A percentile compares a stretch with the other conserved stretches of the same genome.
phyloP scores from a whole-genome alignment of 2,797 vertebrate species.

The Mormyrus hasselquistii region DNA sequence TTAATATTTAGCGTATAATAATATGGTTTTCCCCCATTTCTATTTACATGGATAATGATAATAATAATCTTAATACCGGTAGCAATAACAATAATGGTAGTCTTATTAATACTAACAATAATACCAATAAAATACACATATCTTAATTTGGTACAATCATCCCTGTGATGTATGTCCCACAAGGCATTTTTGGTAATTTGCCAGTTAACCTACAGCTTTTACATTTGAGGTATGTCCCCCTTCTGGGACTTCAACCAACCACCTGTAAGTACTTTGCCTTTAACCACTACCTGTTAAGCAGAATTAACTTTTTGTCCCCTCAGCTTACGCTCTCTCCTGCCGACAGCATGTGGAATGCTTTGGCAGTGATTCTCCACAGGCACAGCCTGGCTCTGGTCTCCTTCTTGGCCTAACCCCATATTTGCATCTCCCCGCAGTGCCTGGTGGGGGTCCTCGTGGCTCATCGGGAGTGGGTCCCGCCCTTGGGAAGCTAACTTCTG shows the following conservation, averaged over 20 bases:
- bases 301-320: background rate
- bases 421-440: background rate
- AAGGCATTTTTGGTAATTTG: background rate
- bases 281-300: background rate
- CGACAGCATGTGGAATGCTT: background rate
- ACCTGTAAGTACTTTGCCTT: background rate
- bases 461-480: constrained; percentile 49
- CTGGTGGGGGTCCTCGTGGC: background rate
- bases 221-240: background rate
- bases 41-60: too few relatives aligned
- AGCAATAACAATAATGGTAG: too few relatives aligned
- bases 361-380: background rate
- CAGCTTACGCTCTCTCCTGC: background rate
- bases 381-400: background rate
- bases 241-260: background rate
- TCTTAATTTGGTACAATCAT: too few relatives aligned
- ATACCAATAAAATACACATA: too few relatives aligned
- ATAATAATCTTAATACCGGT: too few relatives aligned
- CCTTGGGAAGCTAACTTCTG: constrained; percentile 80
- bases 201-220: background rate
- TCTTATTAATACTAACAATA: too few relatives aligned
- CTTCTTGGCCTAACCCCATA: background rate
- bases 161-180: background rate
- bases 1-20: too few relatives aligned
- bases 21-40: too few relatives aligned